A percentile compares a stretch with the other conserved stretches of the same genome.
Evolutionary conservation across 2,888 invertebrate species (phyloP).

Genomic region (Lasiommata megera): DNA sequence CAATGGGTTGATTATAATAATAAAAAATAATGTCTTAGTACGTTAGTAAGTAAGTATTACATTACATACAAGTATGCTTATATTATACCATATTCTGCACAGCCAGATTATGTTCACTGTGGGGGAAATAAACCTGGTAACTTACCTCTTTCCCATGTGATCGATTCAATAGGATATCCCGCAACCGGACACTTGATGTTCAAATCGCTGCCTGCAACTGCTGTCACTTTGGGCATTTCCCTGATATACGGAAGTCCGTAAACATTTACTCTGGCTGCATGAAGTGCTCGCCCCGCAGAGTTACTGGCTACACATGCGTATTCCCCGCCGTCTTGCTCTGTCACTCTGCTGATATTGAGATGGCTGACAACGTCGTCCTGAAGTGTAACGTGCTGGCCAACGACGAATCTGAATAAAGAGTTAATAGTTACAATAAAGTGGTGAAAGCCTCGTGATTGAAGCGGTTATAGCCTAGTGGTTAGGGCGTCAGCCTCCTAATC

Average conservation of each 20-base stretch:
- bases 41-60: too few species aligned
- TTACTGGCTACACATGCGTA: constrained; percentile 93
- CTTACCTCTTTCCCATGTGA: constrained; percentile 95
- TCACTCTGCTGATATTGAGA: constrained; percentile 93
- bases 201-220: constrained; percentile 91
- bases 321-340: constrained; percentile 94
- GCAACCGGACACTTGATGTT: constrained; percentile 94
- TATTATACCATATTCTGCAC: too few species aligned
- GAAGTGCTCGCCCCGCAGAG: constrained; percentile 89
- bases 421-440: background rate
- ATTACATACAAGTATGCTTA: too few species aligned
- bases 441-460: too few species aligned
- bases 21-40: too few species aligned
- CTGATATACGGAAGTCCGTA: constrained; percentile 93
- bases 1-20: too few species aligned
- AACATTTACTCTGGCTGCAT: constrained; percentile 93
- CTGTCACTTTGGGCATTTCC: constrained; percentile 93
- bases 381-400: constrained; percentile 94
- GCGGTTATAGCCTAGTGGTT: too few species aligned
- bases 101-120: background rate
- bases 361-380: constrained; percentile 96
- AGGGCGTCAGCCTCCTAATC: too few species aligned
- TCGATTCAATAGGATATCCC: constrained; percentile 92
- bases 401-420: constrained; percentile 85
- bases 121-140: too few species aligned